These are phyloP conservation scores for Scaptodrosophila latifasciaeformis DNA, from an alignment of 2,888 invertebrate species.

Conservation along the genomic window DNA sequence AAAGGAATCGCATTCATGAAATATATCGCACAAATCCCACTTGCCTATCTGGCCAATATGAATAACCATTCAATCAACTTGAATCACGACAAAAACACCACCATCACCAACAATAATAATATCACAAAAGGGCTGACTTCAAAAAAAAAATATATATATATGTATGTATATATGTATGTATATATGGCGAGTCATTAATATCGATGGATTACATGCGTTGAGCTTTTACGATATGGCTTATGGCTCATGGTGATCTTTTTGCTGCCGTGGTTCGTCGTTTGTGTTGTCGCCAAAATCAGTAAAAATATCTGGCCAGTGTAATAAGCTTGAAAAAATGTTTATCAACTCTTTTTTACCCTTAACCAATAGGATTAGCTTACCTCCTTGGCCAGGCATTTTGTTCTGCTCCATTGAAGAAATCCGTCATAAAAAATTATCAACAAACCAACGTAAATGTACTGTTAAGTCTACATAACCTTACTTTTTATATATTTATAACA, in stretches of 20 bases:
- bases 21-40: slow-evolving; percentile 28
- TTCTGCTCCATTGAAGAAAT: too few species aligned
- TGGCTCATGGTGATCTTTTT: slow-evolving; percentile 10
- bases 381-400: too few species aligned
- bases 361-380: too few species aligned
- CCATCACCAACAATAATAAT: not conserved
- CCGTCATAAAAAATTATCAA: too few species aligned
- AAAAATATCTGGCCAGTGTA: slow-evolving; percentile 14
- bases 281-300: slow-evolving; percentile 14
- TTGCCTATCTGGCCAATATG: slow-evolving; percentile 47
- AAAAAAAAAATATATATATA: not conserved
- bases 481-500: too few species aligned
- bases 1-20: slow-evolving; percentile 16
- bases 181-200: slow-evolving; percentile 63
- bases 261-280: not conserved
- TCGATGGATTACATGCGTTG: slow-evolving; percentile 62
- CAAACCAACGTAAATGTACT: too few species aligned
- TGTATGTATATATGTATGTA: not conserved
- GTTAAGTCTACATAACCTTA: too few species aligned
- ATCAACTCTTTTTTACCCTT: slow-evolving; percentile 18
- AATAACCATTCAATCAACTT: slow-evolving; percentile 64
- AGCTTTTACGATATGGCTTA: slow-evolving; percentile 47
- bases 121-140: not conserved
- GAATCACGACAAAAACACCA: slow-evolving; percentile 20
- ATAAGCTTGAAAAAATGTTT: slow-evolving; percentile 18